Base-by-base conservation (phyloP, 2,888 invertebrate genomes). In the Polietes domitor region DNA sequence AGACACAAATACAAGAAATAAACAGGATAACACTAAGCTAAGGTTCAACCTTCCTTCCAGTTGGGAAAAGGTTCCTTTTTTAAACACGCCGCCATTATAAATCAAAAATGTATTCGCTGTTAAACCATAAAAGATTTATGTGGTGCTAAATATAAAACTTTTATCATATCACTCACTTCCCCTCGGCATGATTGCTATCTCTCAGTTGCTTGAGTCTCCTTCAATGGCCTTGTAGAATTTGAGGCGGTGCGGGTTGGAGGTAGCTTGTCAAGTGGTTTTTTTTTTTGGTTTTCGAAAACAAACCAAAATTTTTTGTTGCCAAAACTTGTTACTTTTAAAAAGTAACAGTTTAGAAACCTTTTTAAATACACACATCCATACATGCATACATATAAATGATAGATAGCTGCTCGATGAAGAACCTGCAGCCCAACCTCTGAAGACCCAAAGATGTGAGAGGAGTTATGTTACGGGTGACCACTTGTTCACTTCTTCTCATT, bases 101-200 rank as follows among this genome's bases (percentile, higher is more conserved):
- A 84, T 84, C 84, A 84, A 81, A 84, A 81, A 84, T 84, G 71
- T 78, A 41, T 65, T 26, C 81, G 76, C 82, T 79, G 86, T 78
- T 84, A 86, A 86, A 85, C 86, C 86, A 84, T 86, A 82, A 84
- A 88, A 89, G 90, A 90, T 90, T 90, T 90, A 90, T 89, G 90
- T 87, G 89, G 88, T 91, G 90, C 86, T 88, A 90, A 90, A 89
- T 87, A 86, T 73, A 85, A 85, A 80, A 86, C 78, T 84, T 84
- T 84, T 84, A 78, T 84, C 81, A 80, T 80, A 80, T 70, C 81
- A 81, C 68, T n/a, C 74, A 63, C 21, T 1, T 6, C n/a, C 47
- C 47, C 26, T 75, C n/a, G n/a, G n/a, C n/a, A n/a, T n/a, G n/a
- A n/a, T n/a, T n/a, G n/a, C n/a, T 75, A 17, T 73, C 61, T 74